Conservation (phyloP, 2,797 vertebrate genomes). For the Tolypeutes matacus region DNA sequence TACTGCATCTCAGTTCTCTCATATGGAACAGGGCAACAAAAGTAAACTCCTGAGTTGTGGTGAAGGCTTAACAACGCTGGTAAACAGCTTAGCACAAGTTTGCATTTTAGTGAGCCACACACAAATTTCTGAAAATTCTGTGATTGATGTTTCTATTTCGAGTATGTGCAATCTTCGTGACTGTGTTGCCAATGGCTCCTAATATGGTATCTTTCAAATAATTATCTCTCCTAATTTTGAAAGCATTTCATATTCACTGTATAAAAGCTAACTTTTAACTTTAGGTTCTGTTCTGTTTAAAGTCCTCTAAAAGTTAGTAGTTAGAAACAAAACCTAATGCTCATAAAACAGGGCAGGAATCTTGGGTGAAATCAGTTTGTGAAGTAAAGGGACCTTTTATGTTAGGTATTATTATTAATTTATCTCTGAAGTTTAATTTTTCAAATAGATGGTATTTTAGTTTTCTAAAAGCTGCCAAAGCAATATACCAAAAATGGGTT, state of each 20-base stretch:
- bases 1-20: background rate
- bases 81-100: background rate
- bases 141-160: background rate
- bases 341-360: background rate
- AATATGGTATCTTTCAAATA: slow-evolving; percentile 28
- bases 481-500: too few relatives aligned
- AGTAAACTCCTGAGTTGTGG: background rate
- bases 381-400: slow-evolving; percentile 12
- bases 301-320: background rate
- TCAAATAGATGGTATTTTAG: background rate
- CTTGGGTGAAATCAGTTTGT: background rate
- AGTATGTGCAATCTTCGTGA: background rate
- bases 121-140: background rate
- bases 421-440: slow-evolving; percentile 18
- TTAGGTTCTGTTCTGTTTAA: slow-evolving; percentile 22
- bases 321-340: slow-evolving; percentile 25
- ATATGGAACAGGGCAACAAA: background rate
- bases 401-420: background rate
- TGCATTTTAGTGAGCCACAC: background rate
- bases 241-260: background rate
- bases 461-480: too few relatives aligned
- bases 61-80: background rate
- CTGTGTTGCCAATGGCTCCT: background rate
- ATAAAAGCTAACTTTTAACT: background rate
- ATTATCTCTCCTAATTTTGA: slow-evolving; percentile 53